Evolutionary conservation across 2,888 invertebrate species (phyloP), one percentile per base, ranked within the genome.

Genomic region (Scaptomyza tumidula): DNA sequence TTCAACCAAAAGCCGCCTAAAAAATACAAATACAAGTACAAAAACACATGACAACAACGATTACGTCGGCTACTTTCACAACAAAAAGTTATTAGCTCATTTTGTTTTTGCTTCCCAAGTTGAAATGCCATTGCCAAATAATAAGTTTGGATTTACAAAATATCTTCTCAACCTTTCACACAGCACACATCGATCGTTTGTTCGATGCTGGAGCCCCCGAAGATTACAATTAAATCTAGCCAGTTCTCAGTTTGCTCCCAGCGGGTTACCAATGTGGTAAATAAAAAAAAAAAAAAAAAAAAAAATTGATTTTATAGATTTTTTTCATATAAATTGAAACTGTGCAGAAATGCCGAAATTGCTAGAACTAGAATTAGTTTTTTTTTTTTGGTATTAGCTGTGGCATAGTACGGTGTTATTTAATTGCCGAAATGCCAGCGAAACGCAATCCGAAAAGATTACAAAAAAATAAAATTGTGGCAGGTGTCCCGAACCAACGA

Each of bases 221-320:
- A 82, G 72, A 82, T 79, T 75, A 88, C 86, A 88, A 82, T 82
- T 88, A 82, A 86, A 75, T 79, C 59, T 62, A 65, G 80, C 80
- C 76, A 61, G 41, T 63, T 41, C 16, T 39, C 9, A 9, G 14
- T 9, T 39, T 55, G 75, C 60, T 62, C 88, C 6, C 84, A 87
- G 89, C 88, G 66, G 88, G 84, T 64, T 64, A 67, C 68, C 74
- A 70, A 63, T 63, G 50, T 65, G 61, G 67, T 58, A 63, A 57
- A 46, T 59, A 50, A 45, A 29, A 46, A 45, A 48, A 63, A 37
- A 44, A 43, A 39, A 45, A 54, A 49, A 52, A 33, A 54, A 46
- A 39, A 41, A 55, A 64, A 24, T 24, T 2, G 1, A 24, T 24
- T 1, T 19, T 19, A 19, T 19, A 19, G 19, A 19, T 19, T 19